These are phyloP conservation scores for Cephus pulcher DNA, from an alignment of 2,888 invertebrate species.

Conservation along the genomic window DNA sequence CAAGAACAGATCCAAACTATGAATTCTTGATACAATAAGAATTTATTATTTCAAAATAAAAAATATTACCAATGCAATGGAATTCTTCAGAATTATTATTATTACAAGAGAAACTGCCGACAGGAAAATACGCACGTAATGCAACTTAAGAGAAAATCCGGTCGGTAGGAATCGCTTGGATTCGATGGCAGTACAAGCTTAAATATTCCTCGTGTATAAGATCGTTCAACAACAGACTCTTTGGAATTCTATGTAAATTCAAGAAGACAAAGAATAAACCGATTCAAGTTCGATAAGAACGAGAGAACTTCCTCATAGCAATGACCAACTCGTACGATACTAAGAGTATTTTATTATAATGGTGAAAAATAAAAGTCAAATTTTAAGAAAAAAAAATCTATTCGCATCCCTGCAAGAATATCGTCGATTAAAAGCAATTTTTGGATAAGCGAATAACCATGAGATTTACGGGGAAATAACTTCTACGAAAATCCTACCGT, in stretches of 20 bases:
- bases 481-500: not conserved
- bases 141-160: not conserved
- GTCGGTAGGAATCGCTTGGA: not conserved
- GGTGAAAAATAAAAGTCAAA: not conserved
- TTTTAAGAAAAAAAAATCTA: not conserved
- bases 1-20: not conserved
- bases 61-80: not conserved
- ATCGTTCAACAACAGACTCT: not conserved
- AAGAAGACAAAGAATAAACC: not conserved
- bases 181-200: not conserved
- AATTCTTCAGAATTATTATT: not conserved
- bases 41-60: not conserved
- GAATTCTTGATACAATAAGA: not conserved
- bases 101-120: not conserved
- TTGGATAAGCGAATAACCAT: not conserved
- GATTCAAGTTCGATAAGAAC: not conserved
- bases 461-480: not conserved
- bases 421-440: not conserved
- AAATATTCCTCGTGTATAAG: not conserved
- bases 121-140: not conserved
- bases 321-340: not conserved
- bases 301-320: not conserved
- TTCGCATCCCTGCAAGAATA: not conserved
- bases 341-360: not conserved
- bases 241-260: not conserved